phyloP scores from a whole-genome alignment of 2,888 invertebrate species.

The Malachius bipustulatus region DNA sequence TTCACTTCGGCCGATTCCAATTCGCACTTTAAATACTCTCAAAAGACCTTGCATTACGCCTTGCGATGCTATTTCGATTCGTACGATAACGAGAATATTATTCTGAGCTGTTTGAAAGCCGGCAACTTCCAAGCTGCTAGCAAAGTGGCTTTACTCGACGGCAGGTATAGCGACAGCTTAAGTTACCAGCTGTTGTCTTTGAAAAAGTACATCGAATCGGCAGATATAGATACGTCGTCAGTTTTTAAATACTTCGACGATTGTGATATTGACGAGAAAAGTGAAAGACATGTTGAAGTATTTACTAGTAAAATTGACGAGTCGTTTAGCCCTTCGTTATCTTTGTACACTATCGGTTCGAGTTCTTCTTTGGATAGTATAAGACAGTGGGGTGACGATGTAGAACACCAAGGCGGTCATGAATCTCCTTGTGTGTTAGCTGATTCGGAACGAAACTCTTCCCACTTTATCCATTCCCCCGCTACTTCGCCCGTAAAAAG shows the following conservation, averaged over 20 bases:
- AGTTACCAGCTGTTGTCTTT: slow-evolving; percentile 34
- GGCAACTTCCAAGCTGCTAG: slow-evolving; percentile 35
- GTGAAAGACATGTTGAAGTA: slow-evolving; percentile 24
- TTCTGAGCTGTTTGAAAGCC: slow-evolving; percentile 31
- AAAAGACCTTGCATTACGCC: slow-evolving; percentile 34
- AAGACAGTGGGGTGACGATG: slow-evolving; percentile 35
- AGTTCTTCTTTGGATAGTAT: slow-evolving; percentile 37
- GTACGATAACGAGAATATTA: slow-evolving; percentile 33
- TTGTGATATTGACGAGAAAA: slow-evolving; percentile 22
- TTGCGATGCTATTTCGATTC: slow-evolving; percentile 33
- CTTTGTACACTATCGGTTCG: slow-evolving; percentile 25
- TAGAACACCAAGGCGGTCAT: slow-evolving; percentile 35
- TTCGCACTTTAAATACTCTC: slow-evolving; percentile 24
- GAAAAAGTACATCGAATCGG: slow-evolving; percentile 30
- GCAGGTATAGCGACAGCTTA: slow-evolving; percentile 35
- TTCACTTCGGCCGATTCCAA: background rate
- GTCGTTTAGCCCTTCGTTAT: slow-evolving; percentile 18
- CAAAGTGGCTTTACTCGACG: slow-evolving; percentile 34
- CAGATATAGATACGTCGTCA: slow-evolving; percentile 24
- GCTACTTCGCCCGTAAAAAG: slow-evolving; percentile 18
- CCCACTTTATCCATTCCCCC: slow-evolving; percentile 32
- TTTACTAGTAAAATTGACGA: slow-evolving; percentile 21
- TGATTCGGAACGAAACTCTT: slow-evolving; percentile 32
- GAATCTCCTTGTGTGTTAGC: slow-evolving; percentile 34
- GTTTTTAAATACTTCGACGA: slow-evolving; percentile 24